Base-by-base conservation (phyloP, 2,888 invertebrate species). In the Keiferia lycopersicella region DNA sequence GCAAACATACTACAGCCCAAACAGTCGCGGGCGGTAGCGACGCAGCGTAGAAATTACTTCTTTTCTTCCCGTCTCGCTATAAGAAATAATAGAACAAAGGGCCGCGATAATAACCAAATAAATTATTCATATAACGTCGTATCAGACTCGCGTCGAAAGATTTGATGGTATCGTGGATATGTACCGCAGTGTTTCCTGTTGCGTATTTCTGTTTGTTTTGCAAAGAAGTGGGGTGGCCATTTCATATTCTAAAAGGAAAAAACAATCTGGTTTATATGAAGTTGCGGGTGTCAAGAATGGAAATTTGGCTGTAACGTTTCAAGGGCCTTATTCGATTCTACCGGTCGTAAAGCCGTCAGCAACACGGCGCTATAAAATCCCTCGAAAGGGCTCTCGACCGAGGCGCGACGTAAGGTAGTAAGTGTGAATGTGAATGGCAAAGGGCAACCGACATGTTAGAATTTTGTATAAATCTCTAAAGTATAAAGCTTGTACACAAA, bases 321-420 rank as follows among this genome's bases (percentile, higher is more conserved):
- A 75, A 82, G 81, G 74, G 75, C 78, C 79, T 82, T 76, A 79
- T 78, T 79, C 75, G 74, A 78, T 81, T 78, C 74, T 77, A 75
- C 72, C 77, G 79, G 81, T 76, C 78, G 81, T 89, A 88, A 89
- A 90, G 81, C 78, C 79, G 80, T 80, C 84, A 80, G 80, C 77
- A 78, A 75, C 81, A 81, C 78, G 79, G 79, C 76, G 76, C 80
- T 79, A 83, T 88, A 87, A 88, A 88, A 84, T 77, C 79, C 75
- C 78, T 76, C 76, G 73, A 73, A 77, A 81, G 79, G 76, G 77
- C 77, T 77, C 78, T 79, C 72, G 68, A 75, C 74, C 68, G 74
- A 75, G 75, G 70, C 73, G 73, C 71, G 67, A 69, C 69, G 70
- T 70, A 72, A 78, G 76, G 77, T 77, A 73, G 76, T 76, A 71